phyloP scores from a whole-genome alignment of 2,113 vertebrate genomes.

The Nesogale talazaci region DNA sequence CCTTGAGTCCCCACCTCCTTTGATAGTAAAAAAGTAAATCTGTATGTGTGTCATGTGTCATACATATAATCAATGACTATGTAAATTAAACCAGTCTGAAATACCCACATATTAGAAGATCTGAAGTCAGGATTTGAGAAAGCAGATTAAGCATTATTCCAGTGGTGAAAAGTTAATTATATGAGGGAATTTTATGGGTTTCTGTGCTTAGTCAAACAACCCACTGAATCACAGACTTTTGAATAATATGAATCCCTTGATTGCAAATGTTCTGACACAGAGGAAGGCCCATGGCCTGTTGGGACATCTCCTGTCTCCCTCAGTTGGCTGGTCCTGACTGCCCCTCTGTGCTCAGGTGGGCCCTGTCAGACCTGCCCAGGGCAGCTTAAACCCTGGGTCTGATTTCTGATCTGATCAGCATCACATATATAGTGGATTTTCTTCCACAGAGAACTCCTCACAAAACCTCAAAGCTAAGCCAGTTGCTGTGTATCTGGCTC shows the following conservation, averaged over 20 bases:
- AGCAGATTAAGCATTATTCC: constrained; percentile 15
- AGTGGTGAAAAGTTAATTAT: not conserved
- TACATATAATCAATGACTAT: not conserved
- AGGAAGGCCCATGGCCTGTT: not conserved
- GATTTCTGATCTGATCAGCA: not conserved
- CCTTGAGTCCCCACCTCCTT: not conserved
- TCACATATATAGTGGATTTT: not conserved
- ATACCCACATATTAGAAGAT: not conserved
- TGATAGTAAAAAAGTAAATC: not conserved
- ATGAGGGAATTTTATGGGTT: not conserved
- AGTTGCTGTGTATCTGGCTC: not conserved
- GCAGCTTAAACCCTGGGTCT: not conserved
- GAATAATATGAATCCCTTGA: not conserved
- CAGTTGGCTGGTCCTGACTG: not conserved
- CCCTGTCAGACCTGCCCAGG: not conserved
- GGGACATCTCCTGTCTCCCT: not conserved
- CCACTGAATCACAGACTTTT: not conserved
- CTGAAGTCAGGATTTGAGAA: not conserved
- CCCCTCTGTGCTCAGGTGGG: not conserved
- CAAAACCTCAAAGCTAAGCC: not conserved
- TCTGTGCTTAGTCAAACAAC: not conserved
- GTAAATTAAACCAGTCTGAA: not conserved
- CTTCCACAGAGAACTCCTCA: not conserved
- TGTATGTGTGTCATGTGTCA: not conserved
- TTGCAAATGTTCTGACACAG: not conserved